Evolutionary conservation across 2,888 invertebrate species (phyloP).

Genomic region (Diabrotica balteata): DNA sequence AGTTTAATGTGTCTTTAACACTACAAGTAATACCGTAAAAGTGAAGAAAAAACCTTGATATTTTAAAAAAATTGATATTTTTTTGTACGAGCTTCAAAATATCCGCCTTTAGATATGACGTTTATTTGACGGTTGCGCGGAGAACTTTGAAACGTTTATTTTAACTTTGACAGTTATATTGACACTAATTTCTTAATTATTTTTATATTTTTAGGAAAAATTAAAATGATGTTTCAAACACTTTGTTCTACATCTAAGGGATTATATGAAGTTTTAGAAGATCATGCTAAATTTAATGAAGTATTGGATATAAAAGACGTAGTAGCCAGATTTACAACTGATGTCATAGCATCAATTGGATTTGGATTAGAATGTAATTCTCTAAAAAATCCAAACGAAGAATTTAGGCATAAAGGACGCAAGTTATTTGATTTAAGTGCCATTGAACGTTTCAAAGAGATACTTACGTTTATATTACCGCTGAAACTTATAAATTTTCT

Average conservation of each 20-base stretch:
- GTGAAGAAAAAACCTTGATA: too few species aligned
- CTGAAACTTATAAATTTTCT: slow-evolving; percentile 21
- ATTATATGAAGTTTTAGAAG: slow-evolving; percentile 8
- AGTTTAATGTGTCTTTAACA: too few species aligned
- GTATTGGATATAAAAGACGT: slow-evolving; percentile 14
- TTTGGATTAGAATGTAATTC: background rate
- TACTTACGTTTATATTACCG: background rate
- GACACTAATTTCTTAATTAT: too few species aligned
- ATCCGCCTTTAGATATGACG: too few species aligned
- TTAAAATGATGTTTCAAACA: slow-evolving; percentile 55
- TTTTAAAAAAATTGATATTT: too few species aligned
- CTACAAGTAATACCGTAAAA: too few species aligned
- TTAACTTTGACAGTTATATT: too few species aligned
- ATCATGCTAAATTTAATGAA: background rate
- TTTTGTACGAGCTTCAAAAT: too few species aligned
- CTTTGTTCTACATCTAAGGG: slow-evolving; percentile 32
- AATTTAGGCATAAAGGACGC: background rate
- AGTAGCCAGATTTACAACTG: slow-evolving; percentile 16
- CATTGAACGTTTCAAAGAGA: background rate
- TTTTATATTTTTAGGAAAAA: slow-evolving; percentile 51
- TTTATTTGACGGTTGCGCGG: too few species aligned
- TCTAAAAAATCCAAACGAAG: background rate
- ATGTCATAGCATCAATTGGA: slow-evolving; percentile 7
- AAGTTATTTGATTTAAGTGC: background rate
- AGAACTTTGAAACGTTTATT: too few species aligned